Evolutionary conservation across 2,113 vertebrate species (phyloP), one percentile per base, ranked within the genome.

Genomic region (Corvus cornix): DNA sequence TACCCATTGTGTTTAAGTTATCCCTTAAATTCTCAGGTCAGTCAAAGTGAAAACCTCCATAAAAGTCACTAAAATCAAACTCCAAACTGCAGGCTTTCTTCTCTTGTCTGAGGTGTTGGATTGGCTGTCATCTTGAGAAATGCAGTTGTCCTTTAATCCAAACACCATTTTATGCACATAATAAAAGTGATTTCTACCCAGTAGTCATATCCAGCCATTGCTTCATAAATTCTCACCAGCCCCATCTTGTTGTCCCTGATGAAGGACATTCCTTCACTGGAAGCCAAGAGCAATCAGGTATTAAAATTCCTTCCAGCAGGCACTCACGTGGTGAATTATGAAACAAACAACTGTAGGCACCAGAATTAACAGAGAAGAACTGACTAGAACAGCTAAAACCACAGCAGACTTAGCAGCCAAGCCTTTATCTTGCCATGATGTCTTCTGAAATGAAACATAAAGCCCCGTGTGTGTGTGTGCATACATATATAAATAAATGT

Each of bases 111-210:
- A 60, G 75, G 17, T 92, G 59, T 33, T 59, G 49, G 88, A 67
- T 56, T 53, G 52, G 56, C 80, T 96, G 84, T 96, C 89, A 81
- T 93, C 72, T 59, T 92, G 93, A 95, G 92, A 82, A 92, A 85
- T 77, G 83, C 52, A 89, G 68, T 84, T 91, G 80, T 89, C 95
- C 93, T 97, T 96, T 96, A 89, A 95, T 95, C 33, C 20, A 93
- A 96, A 88, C 48, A 51, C 41, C 51, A 85, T 93, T 98, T 97
- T 97, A 97, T 96, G 89, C 70, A 76, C 28, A 24, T 67, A 96
- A 79, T 97, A 95, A 96, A 97, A 97, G 85, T 96, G 96, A 96
- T 97, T 97, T 97, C 96, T 95, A 33, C 49, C 69, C 62, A 67
- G 84, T 48, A 95, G 91, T 96, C 93, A 94, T 77, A 79, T 92